Base-by-base conservation (phyloP, 2,797 vertebrate genomes). In the Cygnus olor region DNA sequence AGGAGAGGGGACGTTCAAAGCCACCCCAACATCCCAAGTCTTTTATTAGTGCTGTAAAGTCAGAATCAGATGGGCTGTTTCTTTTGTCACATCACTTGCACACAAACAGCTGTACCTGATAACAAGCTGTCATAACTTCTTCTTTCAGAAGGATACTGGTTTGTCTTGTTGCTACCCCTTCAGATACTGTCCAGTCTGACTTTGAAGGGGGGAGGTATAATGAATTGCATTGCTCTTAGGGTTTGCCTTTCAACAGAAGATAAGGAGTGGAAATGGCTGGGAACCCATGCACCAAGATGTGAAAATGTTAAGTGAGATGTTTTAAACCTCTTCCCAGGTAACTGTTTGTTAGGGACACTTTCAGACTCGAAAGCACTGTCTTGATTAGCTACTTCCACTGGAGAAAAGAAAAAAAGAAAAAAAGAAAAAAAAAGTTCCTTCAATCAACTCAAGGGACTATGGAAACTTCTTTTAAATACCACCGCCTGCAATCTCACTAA, bases 391-490 rank as follows among this genome's bases (percentile, higher is more conserved):
- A 77, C 68, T 7, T 73, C 40, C 42, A 64, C 22, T 11, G 4
- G 10, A 66, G 74, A 32, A 51, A 68, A 22, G 25, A 25, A 51
- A 24, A 51, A 49, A 49, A 49, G 13, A 14, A 24, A 49, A 47
- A 11, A 21, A 44, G 58, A 60, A 71, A 68, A 71, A 54, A 66
- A 30, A 22, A 56, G 11, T 40, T 53, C 91, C 81, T 93, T 95
- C 60, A 94, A 83, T 93, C 60, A 92, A 92, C 85, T 83, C 53
- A 80, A 95, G 82, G 18, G 27, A 92, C 87, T 80, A 77, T 49
- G 45, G 89, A 95, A 95, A 85, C 57, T 40, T 88, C 69, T 92
- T 95, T 93, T 95, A 96, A 92, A 95, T 95, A 94, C 92, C 85
- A 76, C 81, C 51, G 92, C 84, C 69, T 95, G 64, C 81, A 93